These are phyloP conservation scores for Zophobas morio DNA, from an alignment of 1,140 invertebrate species.

Conservation along the genomic window DNA sequence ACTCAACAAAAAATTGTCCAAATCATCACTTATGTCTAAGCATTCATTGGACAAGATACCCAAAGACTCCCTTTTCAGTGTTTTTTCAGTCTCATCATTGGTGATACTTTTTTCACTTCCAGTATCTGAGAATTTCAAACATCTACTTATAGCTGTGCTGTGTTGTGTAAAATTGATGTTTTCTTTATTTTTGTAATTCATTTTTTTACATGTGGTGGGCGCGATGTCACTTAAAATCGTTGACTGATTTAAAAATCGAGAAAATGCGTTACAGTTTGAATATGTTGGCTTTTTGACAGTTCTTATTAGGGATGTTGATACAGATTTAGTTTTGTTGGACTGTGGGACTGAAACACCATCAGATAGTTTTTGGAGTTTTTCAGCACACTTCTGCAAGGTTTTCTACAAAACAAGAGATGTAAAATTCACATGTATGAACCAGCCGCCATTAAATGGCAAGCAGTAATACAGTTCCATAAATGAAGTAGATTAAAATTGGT, in stretches of 20 bases:
- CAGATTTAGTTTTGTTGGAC: conserved; percentile 7
- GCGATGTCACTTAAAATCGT: neutral
- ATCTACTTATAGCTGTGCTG: neutral
- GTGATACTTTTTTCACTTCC: neutral
- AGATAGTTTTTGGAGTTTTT: conserved; percentile 46
- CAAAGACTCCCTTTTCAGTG: conserved; percentile 42
- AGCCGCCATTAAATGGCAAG: no score
- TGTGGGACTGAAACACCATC: conserved; percentile 3
- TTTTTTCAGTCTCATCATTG: neutral
- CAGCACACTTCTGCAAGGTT: conserved; percentile 47
- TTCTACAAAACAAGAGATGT: conserved; percentile 22
- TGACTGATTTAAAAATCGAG: conserved; percentile 7
- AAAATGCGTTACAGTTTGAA: conserved; percentile 3
- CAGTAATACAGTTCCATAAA: no score
- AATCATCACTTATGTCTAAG: conserved; percentile 11
- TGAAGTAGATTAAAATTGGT: no score
- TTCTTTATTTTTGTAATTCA: conserved; percentile 11
- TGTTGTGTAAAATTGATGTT: conserved; percentile 8
- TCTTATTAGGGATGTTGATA: neutral
- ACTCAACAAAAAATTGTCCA: conserved; percentile 10
- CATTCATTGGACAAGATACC: conserved; percentile 27
- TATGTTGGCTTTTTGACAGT: neutral
- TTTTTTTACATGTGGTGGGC: conserved; percentile 20
- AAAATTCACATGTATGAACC: no score
- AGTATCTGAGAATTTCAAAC: neutral